A percentile compares a stretch with the other conserved stretches of the same genome.
These are phyloP conservation scores for Gallinago jamesoni DNA, from an alignment of 2,113 vertebrate genomes.

Conservation along the genomic window DNA sequence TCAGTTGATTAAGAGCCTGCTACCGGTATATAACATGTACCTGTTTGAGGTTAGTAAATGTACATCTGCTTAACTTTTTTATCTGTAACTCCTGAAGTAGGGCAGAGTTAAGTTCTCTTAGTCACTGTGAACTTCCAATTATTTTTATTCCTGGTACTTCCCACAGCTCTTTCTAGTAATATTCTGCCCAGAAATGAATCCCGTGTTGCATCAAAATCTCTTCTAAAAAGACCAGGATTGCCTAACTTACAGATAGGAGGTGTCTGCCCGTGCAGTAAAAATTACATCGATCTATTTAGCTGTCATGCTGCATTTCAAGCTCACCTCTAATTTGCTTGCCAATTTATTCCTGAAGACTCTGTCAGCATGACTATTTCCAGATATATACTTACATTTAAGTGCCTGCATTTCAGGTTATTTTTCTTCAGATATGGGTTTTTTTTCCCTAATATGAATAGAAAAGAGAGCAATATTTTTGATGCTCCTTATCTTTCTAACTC, in stretches of 20 bases:
- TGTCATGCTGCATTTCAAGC: not conserved
- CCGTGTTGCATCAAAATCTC: not conserved
- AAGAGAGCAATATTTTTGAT: not conserved
- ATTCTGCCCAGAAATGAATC: not conserved
- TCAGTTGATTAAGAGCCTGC: not conserved
- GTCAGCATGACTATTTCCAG: not conserved
- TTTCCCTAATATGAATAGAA: not conserved
- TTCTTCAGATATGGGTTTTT: not conserved
- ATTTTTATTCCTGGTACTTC: not conserved
- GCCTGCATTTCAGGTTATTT: not conserved
- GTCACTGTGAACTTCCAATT: not conserved
- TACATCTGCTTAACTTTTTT: not conserved
- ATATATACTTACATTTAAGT: not conserved
- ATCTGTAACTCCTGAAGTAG: not conserved
- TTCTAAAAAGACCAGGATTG: not conserved
- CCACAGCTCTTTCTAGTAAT: not conserved
- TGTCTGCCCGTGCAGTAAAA: not conserved
- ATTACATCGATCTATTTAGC: not conserved
- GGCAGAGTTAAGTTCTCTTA: not conserved
- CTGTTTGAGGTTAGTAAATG: not conserved
- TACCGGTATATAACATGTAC: not conserved
- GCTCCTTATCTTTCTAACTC: not conserved
- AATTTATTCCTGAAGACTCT: not conserved
- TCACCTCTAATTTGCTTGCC: not conserved
- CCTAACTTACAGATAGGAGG: not conserved